These are phyloP conservation scores for Halocynthia roretzi DNA, from an alignment of 23 tunicate species.

Conservation along the genomic window DNA sequence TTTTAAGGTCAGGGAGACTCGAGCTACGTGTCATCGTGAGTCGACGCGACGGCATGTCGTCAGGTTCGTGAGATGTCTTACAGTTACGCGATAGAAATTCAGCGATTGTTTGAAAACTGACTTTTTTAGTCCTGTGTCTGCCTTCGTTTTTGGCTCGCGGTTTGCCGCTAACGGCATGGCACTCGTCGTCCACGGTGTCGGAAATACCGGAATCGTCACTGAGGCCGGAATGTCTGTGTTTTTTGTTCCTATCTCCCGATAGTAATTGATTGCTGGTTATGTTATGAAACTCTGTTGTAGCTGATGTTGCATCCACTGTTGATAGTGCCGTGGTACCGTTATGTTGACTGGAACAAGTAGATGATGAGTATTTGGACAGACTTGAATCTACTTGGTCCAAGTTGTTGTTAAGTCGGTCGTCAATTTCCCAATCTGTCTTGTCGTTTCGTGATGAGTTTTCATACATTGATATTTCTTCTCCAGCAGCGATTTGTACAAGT, in stretches of 20 bases:
- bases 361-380: no score
- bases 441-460: not conserved
- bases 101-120: conserved; percentile 1
- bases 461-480: no score
- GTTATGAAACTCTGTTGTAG: no score
- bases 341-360: no score
- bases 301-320: no score
- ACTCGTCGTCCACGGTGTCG: not conserved
- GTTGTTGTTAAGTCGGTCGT: no score
- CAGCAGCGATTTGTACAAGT: not conserved
- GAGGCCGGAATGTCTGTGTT: conserved; percentile 2
- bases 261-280: no score
- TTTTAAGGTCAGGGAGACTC: not conserved
- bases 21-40: not conserved
- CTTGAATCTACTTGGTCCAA: no score
- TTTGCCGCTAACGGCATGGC: not conserved
- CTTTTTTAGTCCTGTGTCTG: not conserved
- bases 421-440: not conserved
- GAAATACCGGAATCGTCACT: conserved; percentile 1
- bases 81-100: not conserved
- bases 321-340: no score
- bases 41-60: not conserved
- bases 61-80: not conserved
- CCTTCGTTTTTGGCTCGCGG: not conserved
- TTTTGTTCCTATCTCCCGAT: no score